These are phyloP conservation scores for Schizotus pectinicornis DNA, from an alignment of 2,888 invertebrate species.

Conservation along the genomic window DNA sequence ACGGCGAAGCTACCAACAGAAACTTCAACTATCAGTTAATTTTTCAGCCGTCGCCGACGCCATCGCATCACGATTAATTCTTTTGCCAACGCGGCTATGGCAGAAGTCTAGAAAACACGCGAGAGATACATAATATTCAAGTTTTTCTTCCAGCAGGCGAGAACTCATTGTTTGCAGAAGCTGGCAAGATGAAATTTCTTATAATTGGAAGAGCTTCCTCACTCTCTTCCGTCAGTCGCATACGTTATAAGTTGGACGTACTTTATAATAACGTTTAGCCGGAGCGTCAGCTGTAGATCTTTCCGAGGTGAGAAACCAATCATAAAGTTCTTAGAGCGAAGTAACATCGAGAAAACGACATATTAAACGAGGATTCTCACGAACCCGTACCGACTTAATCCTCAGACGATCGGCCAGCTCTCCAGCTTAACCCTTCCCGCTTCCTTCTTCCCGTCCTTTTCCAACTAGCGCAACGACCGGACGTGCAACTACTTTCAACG, in stretches of 20 bases:
- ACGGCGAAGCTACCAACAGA: too few species aligned
- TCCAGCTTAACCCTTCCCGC: conserved; percentile 20
- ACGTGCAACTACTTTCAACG: conserved; percentile 22
- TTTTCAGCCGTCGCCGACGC: too few species aligned
- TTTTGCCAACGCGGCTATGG: too few species aligned
- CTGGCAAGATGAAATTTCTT: background rate
- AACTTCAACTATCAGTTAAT: too few species aligned
- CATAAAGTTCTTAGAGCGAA: conserved; percentile 38
- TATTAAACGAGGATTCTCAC: conserved; percentile 35
- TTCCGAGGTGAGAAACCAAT: conserved; percentile 36
- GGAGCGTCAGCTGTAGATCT: conserved; percentile 31
- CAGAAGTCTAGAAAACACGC: too few species aligned
- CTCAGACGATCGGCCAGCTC: conserved; percentile 27
- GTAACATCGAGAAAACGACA: conserved; percentile 35
- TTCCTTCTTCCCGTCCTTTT: conserved; percentile 5
- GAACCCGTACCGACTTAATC: conserved; percentile 25
- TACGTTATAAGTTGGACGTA: conserved; percentile 27
- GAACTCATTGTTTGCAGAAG: too few species aligned
- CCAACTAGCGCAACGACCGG: conserved; percentile 4
- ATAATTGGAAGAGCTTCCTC: conserved; percentile 21
- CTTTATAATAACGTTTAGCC: conserved; percentile 36
- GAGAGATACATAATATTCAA: too few species aligned
- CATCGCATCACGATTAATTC: too few species aligned
- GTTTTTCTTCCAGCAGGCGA: too few species aligned
- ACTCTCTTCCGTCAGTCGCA: conserved; percentile 24